Base-by-base conservation (phyloP, 2,888 invertebrate species). In the Crioceris asparagi region DNA sequence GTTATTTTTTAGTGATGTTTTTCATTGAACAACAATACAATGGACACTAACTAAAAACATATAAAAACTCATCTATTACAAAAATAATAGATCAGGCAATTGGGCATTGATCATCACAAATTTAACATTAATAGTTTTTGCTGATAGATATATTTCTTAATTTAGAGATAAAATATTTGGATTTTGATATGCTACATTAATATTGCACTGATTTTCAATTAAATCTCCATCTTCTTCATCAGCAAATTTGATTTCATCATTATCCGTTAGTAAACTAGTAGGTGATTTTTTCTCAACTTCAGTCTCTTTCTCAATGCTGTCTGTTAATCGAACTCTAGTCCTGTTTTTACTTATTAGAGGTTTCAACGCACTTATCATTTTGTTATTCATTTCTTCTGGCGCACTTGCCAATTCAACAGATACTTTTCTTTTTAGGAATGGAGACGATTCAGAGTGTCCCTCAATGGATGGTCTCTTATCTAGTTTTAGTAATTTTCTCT, bases 241-340 rank as follows among this genome's bases (percentile, higher is more conserved):
- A 5, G 77, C 83, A 56, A 77, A 83, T 53, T 72, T 77, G 32
- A 83, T 74, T 48, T 80, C 80, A 35, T 72, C 72, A 48, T 73
- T 72, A 32, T 71, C 67, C 7, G 27, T 14, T 45, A 72, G 68
- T 51, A 73, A 74, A 8, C 75, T 54, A 40, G 69, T 71, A 11
- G 75, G 76, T 1, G 75, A 77, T 55, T 82, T 82, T 50, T 79
- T n/a, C n/a, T n/a, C 75, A 0, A 72, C 70, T n/a, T 69, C 71
- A 1, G 75, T 78, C 34, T 81, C 75, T 76, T 55, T 79, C 80
- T 26, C 68, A 55, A 26, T 57, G 56, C 23, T 52, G 51, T 17
- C 42, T 43, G 12, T 46, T 43, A 16, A 40, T 35, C 16, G 38
- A 43, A 4, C 44, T 36, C 8, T 14, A 27, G 2, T 29, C 32